Base-by-base conservation (phyloP, 2,797 vertebrate species). In the Schizopygopsis malacanthus region DNA sequence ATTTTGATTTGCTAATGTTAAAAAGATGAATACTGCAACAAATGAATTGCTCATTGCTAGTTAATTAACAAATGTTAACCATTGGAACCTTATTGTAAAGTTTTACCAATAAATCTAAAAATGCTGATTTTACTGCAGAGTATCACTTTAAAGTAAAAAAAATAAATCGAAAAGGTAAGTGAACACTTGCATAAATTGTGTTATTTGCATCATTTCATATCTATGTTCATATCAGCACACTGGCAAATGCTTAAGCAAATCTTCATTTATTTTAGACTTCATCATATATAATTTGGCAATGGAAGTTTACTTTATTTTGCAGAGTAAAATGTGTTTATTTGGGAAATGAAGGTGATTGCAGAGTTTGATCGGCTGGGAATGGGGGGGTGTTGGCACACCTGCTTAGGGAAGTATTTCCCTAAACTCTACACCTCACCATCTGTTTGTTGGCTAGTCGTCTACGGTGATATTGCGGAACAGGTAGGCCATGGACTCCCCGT, bases 401-500 rank as follows among this genome's bases (percentile, higher is more conserved):
- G 33, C 33, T 33, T 33, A 33, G 56, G 85, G 61, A 79, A 73
- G 28, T 15, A 13, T 50, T 63, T 73, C 71, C 84, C 63, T 45
- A 82, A 6, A 41, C 80, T 72, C 82, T 83, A 63, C 70, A 52
- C 59, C 43, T 86, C 75, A 2, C 84, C 2, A 79, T 18, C 41
- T 54, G 63, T 10, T 28, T 39, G 28, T 20, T 63, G 0, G 79
- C 92, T 97, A 99, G 93, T 99, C 98, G 0, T 99, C 98, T 54
- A 97, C 96, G 0, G 98, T 96, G 95, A 99, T 99, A 94, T 99
- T 99, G 56, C 97, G 97, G 92, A 99, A 99, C 79, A 99, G 95
- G 92, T 99, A 99, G 0, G 98, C 97, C 98, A 99, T 99, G 92
- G 98, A 99, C 91, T 99, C 98, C 2, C 98, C 98, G 0, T 99